These are phyloP conservation scores for Cheumatopsyche charites DNA, from an alignment of 1,140 invertebrate species.

Conservation along the genomic window DNA sequence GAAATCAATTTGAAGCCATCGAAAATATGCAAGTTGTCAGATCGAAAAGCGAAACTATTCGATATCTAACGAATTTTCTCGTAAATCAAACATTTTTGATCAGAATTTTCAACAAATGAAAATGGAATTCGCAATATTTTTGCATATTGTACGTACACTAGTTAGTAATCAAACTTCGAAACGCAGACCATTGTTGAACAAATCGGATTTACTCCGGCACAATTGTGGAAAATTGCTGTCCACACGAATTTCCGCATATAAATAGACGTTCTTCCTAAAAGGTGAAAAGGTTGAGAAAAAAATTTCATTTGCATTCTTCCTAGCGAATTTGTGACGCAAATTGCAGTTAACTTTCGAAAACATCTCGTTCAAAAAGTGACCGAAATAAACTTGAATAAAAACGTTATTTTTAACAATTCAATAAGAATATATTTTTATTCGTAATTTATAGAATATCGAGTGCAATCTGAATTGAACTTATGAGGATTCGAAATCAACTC, in stretches of 20 bases:
- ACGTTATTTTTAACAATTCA: too few species aligned
- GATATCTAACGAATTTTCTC: neutral
- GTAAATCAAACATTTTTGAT: neutral
- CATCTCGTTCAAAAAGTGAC: too few species aligned
- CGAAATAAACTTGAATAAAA: too few species aligned
- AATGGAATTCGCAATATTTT: too few species aligned
- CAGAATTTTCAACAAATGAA: neutral
- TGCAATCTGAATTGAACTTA: too few species aligned
- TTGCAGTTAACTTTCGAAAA: too few species aligned
- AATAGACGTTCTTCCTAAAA: neutral
- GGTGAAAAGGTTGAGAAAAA: neutral
- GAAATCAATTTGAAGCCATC: neutral
- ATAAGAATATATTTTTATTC: neutral
- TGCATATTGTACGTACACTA: too few species aligned
- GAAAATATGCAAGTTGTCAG: neutral
- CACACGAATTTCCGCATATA: neutral
- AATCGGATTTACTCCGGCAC: conserved; percentile 32
- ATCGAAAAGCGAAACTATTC: neutral
- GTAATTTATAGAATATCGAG: too few species aligned
- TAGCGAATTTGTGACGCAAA: too few species aligned
- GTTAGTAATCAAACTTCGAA: conserved; percentile 22
- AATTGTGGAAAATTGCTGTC: conserved; percentile 15
- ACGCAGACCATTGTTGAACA: conserved; percentile 8
- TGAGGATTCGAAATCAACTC: too few species aligned
- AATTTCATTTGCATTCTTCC: neutral